phyloP scores from a whole-genome alignment of 2,888 invertebrate genomes.

The Melanotus villosus region DNA sequence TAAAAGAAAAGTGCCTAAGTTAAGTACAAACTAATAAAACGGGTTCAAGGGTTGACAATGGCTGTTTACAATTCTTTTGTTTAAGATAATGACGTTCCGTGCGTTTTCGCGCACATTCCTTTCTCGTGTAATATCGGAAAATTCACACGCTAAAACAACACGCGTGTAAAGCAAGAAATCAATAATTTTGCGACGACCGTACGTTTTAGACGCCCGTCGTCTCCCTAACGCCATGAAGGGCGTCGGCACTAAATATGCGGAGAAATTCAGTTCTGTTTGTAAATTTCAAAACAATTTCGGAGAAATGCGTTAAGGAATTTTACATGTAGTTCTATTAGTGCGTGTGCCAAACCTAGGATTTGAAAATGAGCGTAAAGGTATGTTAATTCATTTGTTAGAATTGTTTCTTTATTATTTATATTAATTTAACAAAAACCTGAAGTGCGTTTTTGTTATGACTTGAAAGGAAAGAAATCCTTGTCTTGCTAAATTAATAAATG shows the following conservation, averaged over 20 bases:
- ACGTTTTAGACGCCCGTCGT: constrained; percentile 39
- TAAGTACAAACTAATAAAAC: too few species aligned
- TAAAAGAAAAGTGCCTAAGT: too few species aligned
- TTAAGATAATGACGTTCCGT: background rate
- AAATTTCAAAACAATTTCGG: constrained; percentile 3
- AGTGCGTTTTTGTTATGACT: too few species aligned
- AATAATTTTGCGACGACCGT: constrained; percentile 36
- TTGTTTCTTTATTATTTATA: too few species aligned
- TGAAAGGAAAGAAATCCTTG: too few species aligned
- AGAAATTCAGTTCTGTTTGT: constrained; percentile 13
- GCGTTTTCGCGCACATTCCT: background rate
- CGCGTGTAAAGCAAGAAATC: constrained; percentile 34
- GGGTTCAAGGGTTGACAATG: too few species aligned
- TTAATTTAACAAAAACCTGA: too few species aligned
- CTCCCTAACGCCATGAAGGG: constrained; percentile 39
- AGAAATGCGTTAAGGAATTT: constrained; percentile 22
- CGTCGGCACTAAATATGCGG: constrained; percentile 39
- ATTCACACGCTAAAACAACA: background rate
- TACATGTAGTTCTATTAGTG: constrained; percentile 6
- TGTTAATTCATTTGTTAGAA: background rate
- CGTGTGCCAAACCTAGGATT: constrained; percentile 3
- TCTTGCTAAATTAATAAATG: too few species aligned
- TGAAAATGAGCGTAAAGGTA: constrained; percentile 46
- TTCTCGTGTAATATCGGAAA: background rate
- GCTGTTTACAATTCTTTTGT: too few species aligned